These are phyloP conservation scores for Mamestra brassicae DNA, from an alignment of 2,888 invertebrate species.

Conservation along the genomic window DNA sequence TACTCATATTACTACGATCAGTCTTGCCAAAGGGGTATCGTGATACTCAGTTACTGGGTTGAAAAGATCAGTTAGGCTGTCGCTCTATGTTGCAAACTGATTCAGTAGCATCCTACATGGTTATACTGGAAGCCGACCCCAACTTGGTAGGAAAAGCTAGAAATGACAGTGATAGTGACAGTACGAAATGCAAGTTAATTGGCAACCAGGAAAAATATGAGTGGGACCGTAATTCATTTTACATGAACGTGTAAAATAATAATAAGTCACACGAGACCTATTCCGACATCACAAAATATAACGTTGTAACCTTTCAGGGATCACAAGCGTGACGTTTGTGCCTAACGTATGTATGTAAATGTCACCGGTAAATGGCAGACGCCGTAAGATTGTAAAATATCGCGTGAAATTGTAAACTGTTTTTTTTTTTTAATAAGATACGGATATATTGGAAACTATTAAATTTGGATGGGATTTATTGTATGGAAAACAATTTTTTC, in stretches of 20 bases:
- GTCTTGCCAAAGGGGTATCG: not conserved
- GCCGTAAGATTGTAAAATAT: no score
- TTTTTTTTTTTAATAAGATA: no score
- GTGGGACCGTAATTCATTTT: not conserved
- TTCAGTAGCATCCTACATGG: no score
- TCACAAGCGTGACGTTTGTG: not conserved
- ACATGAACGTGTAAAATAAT: conserved; percentile 5
- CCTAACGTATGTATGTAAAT: not conserved
- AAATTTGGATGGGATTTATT: no score
- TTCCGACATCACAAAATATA: not conserved
- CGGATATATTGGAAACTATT: no score
- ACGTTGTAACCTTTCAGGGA: not conserved
- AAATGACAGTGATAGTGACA: not conserved
- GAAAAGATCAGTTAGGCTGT: not conserved
- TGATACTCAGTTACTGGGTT: not conserved
- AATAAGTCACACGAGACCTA: not conserved
- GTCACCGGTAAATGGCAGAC: no score
- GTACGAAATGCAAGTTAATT: not conserved
- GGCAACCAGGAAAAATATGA: not conserved
- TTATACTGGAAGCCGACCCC: no score
- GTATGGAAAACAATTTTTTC: no score
- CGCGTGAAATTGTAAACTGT: no score
- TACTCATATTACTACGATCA: not conserved
- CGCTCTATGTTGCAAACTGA: no score
- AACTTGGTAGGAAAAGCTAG: no score